phyloP scores from a whole-genome alignment of 2,113 vertebrate genomes.

The Ailuropoda melanoleuca region DNA sequence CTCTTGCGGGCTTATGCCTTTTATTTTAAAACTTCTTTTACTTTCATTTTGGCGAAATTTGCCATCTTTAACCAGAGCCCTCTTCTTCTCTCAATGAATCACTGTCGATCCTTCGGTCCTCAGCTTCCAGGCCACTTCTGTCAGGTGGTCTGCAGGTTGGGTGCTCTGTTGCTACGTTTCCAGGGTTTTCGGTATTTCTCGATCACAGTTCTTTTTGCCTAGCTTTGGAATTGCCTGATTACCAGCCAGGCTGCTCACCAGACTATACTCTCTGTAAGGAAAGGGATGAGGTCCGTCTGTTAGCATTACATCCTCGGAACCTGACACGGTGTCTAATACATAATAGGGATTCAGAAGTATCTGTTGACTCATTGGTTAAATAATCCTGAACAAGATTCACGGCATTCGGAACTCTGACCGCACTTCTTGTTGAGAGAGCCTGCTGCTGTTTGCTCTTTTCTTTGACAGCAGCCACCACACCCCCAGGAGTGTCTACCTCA shows the following conservation, averaged over 20 bases:
- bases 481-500: neutral
- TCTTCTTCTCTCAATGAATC: neutral
- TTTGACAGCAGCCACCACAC: neutral
- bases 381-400: neutral
- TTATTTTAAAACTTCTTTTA: neutral
- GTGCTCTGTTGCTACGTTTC: neutral
- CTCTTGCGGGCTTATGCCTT: neutral
- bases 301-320: neutral
- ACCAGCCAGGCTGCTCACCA: neutral
- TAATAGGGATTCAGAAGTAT: neutral
- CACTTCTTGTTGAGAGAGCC: neutral
- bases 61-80: neutral
- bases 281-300: neutral
- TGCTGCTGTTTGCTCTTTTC: conserved; percentile 35
- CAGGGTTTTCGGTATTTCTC: neutral
- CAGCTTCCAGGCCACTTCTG: neutral
- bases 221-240: neutral
- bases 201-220: neutral
- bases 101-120: neutral
- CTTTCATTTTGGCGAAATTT: neutral
- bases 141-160: neutral
- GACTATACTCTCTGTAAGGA: neutral
- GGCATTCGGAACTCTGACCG: neutral
- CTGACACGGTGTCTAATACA: neutral
- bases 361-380: neutral